These are phyloP conservation scores for Mionectes macconnelli DNA, from an alignment of 2,113 vertebrate species.

Conservation along the genomic window DNA sequence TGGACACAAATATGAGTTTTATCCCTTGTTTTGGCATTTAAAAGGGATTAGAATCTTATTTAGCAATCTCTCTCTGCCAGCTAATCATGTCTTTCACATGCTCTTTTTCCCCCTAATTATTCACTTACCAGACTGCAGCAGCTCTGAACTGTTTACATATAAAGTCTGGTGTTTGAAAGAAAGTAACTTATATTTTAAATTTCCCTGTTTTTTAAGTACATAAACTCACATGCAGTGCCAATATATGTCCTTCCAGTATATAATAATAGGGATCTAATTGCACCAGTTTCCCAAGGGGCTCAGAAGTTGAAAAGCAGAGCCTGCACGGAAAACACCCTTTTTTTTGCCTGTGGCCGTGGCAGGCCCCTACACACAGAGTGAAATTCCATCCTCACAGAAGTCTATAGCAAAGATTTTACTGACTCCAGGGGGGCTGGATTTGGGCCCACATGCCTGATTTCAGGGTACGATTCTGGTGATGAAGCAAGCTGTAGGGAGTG, in stretches of 20 bases:
- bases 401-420: neutral
- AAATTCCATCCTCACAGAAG: slow-evolving; percentile 45
- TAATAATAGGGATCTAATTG: slow-evolving; percentile 49
- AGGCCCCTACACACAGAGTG: neutral
- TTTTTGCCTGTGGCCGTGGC: neutral
- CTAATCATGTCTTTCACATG: slow-evolving; percentile 1
- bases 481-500: neutral
- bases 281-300: slow-evolving; percentile 6
- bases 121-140: slow-evolving; percentile 15
- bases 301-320: slow-evolving; percentile 20
- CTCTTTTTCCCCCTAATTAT: slow-evolving; percentile 2
- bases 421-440: neutral
- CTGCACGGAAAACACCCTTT: slow-evolving; percentile 39
- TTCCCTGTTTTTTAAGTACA: neutral
- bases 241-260: slow-evolving; percentile 12
- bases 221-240: slow-evolving; percentile 23
- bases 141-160: slow-evolving; percentile 49
- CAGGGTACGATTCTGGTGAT: neutral
- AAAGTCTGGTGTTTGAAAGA: slow-evolving; percentile 50
- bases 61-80: neutral
- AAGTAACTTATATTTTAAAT: slow-evolving; percentile 28
- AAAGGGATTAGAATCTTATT: neutral
- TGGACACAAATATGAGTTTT: neutral
- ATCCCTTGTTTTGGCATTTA: slow-evolving; percentile 4
- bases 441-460: slow-evolving; percentile 21